These are phyloP conservation scores for Amia ocellicauda DNA, from an alignment of 2,113 vertebrate genomes.

Conservation along the genomic window DNA sequence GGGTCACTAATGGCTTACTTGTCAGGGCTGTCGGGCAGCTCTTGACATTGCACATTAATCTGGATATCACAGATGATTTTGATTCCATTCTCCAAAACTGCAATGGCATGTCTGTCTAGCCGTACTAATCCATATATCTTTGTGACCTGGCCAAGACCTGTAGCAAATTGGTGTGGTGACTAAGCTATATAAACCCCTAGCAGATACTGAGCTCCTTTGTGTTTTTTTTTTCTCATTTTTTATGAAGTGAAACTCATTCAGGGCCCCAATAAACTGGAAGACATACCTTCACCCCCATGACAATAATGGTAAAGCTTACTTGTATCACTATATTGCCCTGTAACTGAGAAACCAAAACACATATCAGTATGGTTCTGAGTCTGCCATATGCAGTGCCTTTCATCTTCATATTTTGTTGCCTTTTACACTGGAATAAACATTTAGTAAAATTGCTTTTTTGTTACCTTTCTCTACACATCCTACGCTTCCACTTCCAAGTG, in stretches of 20 bases:
- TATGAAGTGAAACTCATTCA: no score
- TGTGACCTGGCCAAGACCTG: slow-evolving; percentile 29
- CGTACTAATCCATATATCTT: slow-evolving; percentile 25
- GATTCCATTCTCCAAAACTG: slow-evolving; percentile 25
- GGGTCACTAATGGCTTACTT: slow-evolving; percentile 1
- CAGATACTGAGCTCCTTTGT: slow-evolving; percentile 26
- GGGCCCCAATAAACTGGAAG: slow-evolving; percentile 1
- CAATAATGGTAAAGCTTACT: no score
- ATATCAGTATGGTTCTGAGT: no score
- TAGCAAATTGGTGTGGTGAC: slow-evolving; percentile 20
- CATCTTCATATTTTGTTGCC: no score
- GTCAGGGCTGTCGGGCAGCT: neutral
- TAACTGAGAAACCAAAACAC: no score
- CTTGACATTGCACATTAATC: slow-evolving; percentile 28
- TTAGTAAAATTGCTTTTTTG: no score
- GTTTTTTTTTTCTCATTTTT: neutral
- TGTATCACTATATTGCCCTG: no score
- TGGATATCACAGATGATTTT: slow-evolving; percentile 25
- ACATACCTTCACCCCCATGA: no score
- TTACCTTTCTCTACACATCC: no score
- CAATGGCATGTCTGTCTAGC: slow-evolving; percentile 28
- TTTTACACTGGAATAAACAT: no score
- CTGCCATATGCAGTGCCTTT: no score
- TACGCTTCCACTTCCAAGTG: no score
- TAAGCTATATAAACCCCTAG: slow-evolving; percentile 12